Conservation (phyloP, 1,140 invertebrate species). For the Eriocheir sinensis region DNA sequence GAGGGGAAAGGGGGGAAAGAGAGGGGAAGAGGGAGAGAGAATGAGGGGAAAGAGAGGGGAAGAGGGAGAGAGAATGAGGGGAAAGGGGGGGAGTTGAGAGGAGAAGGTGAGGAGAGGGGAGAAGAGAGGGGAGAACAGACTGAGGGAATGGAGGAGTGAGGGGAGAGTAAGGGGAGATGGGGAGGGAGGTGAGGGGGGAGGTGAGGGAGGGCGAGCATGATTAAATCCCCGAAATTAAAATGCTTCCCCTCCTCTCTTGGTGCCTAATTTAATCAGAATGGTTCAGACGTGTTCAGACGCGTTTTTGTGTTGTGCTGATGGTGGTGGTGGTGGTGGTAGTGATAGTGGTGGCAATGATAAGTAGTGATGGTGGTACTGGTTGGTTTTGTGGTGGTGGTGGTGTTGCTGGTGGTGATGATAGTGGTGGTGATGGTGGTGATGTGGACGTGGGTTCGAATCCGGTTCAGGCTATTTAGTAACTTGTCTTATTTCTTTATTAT, state of each 20-base stretch:
- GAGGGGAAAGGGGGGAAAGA: background rate
- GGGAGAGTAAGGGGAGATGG: background rate
- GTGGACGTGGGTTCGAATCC: too few relatives aligned
- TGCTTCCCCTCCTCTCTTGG: background rate
- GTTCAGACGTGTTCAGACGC: conserved; percentile 12
- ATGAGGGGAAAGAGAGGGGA: background rate
- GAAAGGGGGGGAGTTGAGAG: background rate
- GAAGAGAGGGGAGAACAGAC: background rate
- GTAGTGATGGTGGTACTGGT: too few relatives aligned
- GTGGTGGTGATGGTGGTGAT: too few relatives aligned
- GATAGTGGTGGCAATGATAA: background rate
- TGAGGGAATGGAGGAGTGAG: too few relatives aligned
- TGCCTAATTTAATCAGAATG: background rate
- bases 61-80: background rate
- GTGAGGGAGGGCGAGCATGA: background rate
- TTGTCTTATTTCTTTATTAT: too few relatives aligned
- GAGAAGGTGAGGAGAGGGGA: too few relatives aligned
- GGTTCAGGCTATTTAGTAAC: too few relatives aligned
- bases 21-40: background rate
- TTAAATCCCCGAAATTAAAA: conserved; percentile 16
- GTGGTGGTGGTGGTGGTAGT: background rate
- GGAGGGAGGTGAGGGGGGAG: background rate
- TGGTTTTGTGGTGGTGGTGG: too few relatives aligned
- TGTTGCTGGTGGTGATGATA: too few relatives aligned
- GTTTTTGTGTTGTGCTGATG: background rate